phyloP scores from a whole-genome alignment of 2,797 vertebrate genomes.

The Sebastes oblongus region DNA sequence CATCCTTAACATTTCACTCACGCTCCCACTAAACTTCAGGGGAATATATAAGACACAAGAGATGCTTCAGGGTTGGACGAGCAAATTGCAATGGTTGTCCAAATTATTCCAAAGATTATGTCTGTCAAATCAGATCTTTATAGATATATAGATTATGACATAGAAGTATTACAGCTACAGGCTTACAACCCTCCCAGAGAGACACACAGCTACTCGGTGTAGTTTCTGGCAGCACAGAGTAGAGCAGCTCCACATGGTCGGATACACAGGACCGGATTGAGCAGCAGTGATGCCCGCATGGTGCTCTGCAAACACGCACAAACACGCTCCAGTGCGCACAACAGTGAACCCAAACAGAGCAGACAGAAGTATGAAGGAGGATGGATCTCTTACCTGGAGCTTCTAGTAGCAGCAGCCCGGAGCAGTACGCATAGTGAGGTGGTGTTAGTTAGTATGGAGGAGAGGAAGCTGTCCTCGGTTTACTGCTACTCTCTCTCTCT shows the following conservation, averaged over 20 bases:
- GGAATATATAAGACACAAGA: background rate
- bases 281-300: conserved; percentile 17
- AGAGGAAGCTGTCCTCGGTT: conserved; percentile 33
- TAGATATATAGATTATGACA: background rate
- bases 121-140: background rate
- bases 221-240: background rate
- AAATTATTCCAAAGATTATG: background rate
- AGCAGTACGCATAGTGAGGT: conserved; percentile 16
- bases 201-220: background rate
- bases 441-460: background rate
- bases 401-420: conserved; percentile 11
- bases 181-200: background rate
- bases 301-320: background rate
- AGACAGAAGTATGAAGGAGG: background rate
- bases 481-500: background rate
- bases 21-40: conserved; percentile 49
- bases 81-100: background rate
- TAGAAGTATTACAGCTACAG: background rate
- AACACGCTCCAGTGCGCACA: background rate
- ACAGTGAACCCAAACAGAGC: background rate
- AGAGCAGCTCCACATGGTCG: conserved; percentile 50
- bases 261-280: background rate
- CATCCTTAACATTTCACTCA: conserved; percentile 54
- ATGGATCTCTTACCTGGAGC: conserved; percentile 33
- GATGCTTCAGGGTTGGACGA: background rate